Conservation (phyloP, 2,797 vertebrate species). For the Sciurus vulgaris region DNA sequence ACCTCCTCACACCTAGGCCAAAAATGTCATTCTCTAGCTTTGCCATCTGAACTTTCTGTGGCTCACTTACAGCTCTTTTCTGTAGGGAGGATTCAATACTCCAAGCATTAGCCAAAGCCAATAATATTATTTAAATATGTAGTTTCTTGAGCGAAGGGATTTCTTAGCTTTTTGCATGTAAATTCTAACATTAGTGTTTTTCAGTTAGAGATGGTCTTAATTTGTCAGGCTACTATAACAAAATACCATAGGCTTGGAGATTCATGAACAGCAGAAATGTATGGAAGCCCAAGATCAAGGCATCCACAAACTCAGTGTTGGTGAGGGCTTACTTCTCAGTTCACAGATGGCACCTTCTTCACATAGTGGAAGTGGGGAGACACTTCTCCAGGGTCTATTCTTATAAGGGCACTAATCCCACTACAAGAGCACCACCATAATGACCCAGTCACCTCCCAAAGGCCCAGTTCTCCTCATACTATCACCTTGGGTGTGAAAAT, state of each 20-base stretch:
- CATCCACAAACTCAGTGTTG: background rate
- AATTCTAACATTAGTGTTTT: background rate
- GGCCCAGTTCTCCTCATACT: too few relatives aligned
- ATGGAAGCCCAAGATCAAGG: background rate
- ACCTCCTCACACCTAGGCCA: rapidly evolving
- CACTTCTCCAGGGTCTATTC: background rate
- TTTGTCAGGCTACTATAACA: background rate
- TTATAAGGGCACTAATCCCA: too few relatives aligned
- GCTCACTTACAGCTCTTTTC: background rate
- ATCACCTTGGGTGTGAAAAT: background rate
- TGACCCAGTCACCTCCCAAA: too few relatives aligned
- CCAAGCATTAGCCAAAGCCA: background rate
- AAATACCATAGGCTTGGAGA: background rate
- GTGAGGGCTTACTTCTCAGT: background rate
- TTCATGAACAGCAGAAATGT: background rate
- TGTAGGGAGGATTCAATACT: background rate
- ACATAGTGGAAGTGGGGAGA: background rate
- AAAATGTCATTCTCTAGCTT: background rate
- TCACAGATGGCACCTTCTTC: background rate
- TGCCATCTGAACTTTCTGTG: background rate
- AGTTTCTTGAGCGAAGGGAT: too few relatives aligned
- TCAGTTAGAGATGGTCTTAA: too few relatives aligned
- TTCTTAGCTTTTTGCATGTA: background rate
- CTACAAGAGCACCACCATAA: too few relatives aligned
- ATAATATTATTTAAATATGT: background rate